These are phyloP conservation scores for Alouatta palliata DNA, from an alignment of 2,113 vertebrate species.

Conservation along the genomic window DNA sequence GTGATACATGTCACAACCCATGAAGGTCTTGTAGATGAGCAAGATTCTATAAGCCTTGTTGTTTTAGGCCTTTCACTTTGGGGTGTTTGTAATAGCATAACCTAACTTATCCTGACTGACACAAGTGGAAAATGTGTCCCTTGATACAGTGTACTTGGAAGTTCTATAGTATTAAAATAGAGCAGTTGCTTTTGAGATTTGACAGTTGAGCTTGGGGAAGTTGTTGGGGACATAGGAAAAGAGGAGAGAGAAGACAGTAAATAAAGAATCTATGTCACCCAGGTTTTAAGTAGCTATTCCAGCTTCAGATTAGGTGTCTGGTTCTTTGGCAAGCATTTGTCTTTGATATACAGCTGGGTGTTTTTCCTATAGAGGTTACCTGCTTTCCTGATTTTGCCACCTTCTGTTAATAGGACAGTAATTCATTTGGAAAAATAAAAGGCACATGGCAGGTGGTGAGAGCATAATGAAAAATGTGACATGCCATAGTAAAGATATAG, in stretches of 20 bases:
- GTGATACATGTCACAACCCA: neutral
- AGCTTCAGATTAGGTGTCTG: neutral
- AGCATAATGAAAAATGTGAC: neutral
- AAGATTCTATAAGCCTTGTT: neutral
- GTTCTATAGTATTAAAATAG: neutral
- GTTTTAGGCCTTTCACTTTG: neutral
- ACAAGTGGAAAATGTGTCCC: neutral
- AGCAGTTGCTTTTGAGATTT: neutral
- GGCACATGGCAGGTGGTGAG: neutral
- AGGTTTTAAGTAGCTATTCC: neutral
- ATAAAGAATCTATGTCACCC: neutral
- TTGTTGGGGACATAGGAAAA: neutral
- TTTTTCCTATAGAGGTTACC: neutral
- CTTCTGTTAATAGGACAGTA: neutral
- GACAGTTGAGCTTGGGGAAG: neutral
- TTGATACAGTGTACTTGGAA: neutral
- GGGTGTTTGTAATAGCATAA: neutral
- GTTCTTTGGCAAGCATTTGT: neutral
- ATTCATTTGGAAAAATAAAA: slow-evolving; percentile 1
- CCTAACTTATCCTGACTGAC: neutral
- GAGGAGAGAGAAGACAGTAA: neutral
- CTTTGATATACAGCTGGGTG: neutral
- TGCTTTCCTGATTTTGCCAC: neutral
- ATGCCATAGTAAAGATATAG: neutral
- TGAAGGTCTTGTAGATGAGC: neutral